These are phyloP conservation scores for Venturia canescens DNA, from an alignment of 1,140 invertebrate genomes.

Conservation along the genomic window DNA sequence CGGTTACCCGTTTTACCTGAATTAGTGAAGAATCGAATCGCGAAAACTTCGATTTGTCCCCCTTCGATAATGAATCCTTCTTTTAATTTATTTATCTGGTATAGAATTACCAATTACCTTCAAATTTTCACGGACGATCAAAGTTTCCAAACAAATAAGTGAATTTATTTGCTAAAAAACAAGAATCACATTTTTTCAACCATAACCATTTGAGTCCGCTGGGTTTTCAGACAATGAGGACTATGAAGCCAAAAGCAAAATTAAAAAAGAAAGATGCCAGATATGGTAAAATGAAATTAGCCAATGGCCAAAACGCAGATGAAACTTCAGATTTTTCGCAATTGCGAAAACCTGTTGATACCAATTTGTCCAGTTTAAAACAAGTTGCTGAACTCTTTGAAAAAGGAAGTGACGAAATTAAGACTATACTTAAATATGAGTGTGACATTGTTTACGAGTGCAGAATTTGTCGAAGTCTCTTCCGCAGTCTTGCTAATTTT, in stretches of 20 bases:
- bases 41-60: no score
- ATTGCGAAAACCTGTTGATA: slow-evolving; percentile 80
- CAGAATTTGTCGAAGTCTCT: slow-evolving; percentile 89
- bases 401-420: slow-evolving; percentile 78
- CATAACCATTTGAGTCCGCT: no score
- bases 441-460: slow-evolving; percentile 92
- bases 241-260: slow-evolving; percentile 56
- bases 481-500: slow-evolving; percentile 89
- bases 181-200: no score
- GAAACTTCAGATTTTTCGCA: slow-evolving; percentile 77
- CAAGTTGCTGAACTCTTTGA: slow-evolving; percentile 74
- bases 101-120: neutral
- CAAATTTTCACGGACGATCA: neutral
- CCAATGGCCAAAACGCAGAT: slow-evolving; percentile 23
- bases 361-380: slow-evolving; percentile 79
- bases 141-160: neutral
- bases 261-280: slow-evolving; percentile 51
- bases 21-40: no score
- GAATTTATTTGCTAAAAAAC: no score
- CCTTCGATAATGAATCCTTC: no score
- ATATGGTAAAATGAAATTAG: slow-evolving; percentile 44
- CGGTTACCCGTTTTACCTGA: no score
- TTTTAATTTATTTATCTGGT: no score
- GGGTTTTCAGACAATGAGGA: slow-evolving; percentile 14
- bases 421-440: slow-evolving; percentile 84